Base-by-base conservation (phyloP, 1,140 invertebrate genomes). In the Microplitis mediator region DNA sequence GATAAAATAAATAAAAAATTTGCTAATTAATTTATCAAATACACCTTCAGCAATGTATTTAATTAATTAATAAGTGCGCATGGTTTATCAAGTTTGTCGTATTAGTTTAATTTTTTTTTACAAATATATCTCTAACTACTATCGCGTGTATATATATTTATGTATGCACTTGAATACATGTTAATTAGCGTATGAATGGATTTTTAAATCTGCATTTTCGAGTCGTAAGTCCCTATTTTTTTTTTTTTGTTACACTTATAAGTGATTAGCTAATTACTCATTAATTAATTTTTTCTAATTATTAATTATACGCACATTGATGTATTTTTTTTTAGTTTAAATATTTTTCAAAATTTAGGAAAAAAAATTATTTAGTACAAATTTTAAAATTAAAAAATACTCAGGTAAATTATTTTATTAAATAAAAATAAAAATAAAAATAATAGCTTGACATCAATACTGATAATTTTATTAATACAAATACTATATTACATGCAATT, bases 381-480 rank as follows among this genome's bases (percentile, higher is more conserved):
- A 6, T 56, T 6, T 45, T 45, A 0, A 56, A 56, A 45, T 45
- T 45, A 45, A 45, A 45, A 1, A 45, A 45, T 11, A 45, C 39
- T 45, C 11, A 45, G 11, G 39, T 34, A 60, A 60, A 32, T 34
- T 31, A 9, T 34, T 54, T 54, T 60, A 60, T 11, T 60, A 13
- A 60, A 23, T 23, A 51, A 71, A 71, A 34, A 36, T 23, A 51
- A 71, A 71, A 34, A 36, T 31, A 54, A 35, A 8, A 45, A 31
- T 61, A 69, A 65, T 60, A 72, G 70, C 63, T 45, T 45, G 39
- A 45, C 75, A 79, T 79, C 80, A 81, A 81, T 81, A 81, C 76
- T 78, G 80, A 76, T 76, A 73, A 81, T 75, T 82, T 80, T 79
- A 79, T 81, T 82, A 77, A 79, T 80, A 81, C 72, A 71, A 79